Base-by-base conservation (phyloP, 2,113 vertebrate genomes). In the Tursiops truncatus region DNA sequence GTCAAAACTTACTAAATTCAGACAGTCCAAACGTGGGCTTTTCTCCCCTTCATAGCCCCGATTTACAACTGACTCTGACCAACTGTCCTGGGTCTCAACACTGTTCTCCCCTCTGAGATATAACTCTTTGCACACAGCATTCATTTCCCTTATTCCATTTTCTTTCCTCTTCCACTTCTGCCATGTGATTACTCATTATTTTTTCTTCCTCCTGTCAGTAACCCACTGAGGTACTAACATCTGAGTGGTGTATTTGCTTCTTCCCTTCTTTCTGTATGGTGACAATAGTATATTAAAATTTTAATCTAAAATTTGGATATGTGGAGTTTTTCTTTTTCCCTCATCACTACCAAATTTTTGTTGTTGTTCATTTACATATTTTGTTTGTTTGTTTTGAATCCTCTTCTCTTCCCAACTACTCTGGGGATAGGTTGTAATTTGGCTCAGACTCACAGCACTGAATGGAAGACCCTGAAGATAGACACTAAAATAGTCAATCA, bases 371-470 rank as follows among this genome's bases (percentile, higher is more conserved):
- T 21, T 88, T 70, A 80, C 13, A 56, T 26, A 82, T 33, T 60
- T 73, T 56, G 8, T 44, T 95, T 56, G 8, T 44, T 95, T 86
- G 13, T 50, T 90, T 74, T 67, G 15, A 70, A 36, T 89, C 25
- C 4, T 25, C 23, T 44, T 50, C 79, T 36, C 13, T 74, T 20
- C 3, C 10, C 4, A 6, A 11, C 6, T 26, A 5, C 31, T 83
- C 12, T 58, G 26, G 26, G 56, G 23, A 73, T 6, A 74, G 20
- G 15, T 17, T n/a, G 15, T 60, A 18, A 89, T 65, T 95, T 79
- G 84, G 2, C 14, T 3, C 10, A n/a, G 18, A 6, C 4, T 79
- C 12, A 68, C 3, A n/a, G 6, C 17, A 50, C 7, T 79, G 17
- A 70, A 68, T 31, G n/a, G 58, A 50, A 87, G 58, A 47, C 2